These are phyloP conservation scores for Drosophila obscura DNA, from an alignment of 1,140 invertebrate genomes.

Conservation along the genomic window DNA sequence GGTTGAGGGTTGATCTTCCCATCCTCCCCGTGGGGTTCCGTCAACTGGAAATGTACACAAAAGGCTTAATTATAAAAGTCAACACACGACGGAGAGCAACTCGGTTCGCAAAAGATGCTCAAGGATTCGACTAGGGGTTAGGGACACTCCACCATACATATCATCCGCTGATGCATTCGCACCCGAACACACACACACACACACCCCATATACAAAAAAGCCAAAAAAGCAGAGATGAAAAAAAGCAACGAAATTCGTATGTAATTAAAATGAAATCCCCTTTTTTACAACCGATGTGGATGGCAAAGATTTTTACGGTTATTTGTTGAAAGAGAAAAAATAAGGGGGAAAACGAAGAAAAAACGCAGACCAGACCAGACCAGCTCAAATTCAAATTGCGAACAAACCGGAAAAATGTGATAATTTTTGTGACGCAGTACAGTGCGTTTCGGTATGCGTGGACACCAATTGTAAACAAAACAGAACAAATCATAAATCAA, in stretches of 20 bases:
- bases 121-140: constrained; percentile 14
- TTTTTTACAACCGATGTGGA: constrained; percentile 70
- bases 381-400: constrained; percentile 68
- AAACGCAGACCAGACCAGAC: constrained; percentile 25
- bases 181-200: constrained; percentile 29
- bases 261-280: constrained; percentile 79
- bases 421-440: constrained; percentile 56
- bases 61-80: constrained; percentile 81
- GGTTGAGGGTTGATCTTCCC: constrained; percentile 10
- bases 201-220: not conserved
- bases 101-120: constrained; percentile 19
- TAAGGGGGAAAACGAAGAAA: constrained; percentile 3
- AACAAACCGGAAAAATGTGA: constrained; percentile 58
- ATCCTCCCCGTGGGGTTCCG: constrained; percentile 22
- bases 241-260: constrained; percentile 67
- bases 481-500: too few relatives aligned
- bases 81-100: constrained; percentile 45
- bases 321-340: constrained; percentile 48
- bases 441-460: constrained; percentile 4
- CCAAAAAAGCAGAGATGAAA: constrained; percentile 27
- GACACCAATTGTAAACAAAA: too few relatives aligned
- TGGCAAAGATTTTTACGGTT: constrained; percentile 74
- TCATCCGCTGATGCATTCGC: constrained; percentile 55
- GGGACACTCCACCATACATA: constrained; percentile 42
- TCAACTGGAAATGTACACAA: constrained; percentile 79